Base-by-base conservation (phyloP, 1,140 invertebrate genomes). In the Heliothis subflexa region DNA sequence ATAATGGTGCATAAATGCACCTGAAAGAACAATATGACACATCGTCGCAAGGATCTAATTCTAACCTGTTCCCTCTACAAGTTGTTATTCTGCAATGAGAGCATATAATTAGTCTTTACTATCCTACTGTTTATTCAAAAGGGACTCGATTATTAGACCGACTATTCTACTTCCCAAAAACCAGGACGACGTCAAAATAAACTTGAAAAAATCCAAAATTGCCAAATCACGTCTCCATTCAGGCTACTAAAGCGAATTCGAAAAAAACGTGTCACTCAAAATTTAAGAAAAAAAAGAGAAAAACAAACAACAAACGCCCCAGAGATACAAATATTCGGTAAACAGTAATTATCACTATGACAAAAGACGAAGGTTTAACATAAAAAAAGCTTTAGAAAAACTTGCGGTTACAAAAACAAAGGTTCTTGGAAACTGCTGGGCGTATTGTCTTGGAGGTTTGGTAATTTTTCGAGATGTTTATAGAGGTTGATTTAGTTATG, bases 351-450 rank as follows among this genome's bases (percentile, higher is more conserved):
- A 74, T 74, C 54, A 61, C 21, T 49, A 28, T 59, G 40, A 75
- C 45, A 75, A 64, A 49, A 62, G 59, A 49, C 25, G 47, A 7
- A 75, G 59, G 73, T 40, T 45, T 45, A 4, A 10, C 25, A 47
- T 14, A 57, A 59, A 59, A 59, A 59, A 59, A 73, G 16, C 5
- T 3, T 7, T 25, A 40, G n/a, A 75, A 89, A 87, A 89, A 86
- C 62, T 57, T 78, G 79, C 80, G 83, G 83, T 83, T 83, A 85
- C 88, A 86, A 88, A 86, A 91, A 89, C 87, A 87, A 83, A 85
- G 83, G 82, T 92, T 90, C 90, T 85, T 14, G 85, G 90, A 92
- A 91, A 14, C 62, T 72, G 71, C 71, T 55, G 77, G 76, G 40
- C 68, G 74, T 83, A 86, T 89, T 87, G 86, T 88, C 81, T 87